These are phyloP conservation scores for Chaetodon trifasciatus DNA, from an alignment of 2,797 vertebrate genomes.

Conservation along the genomic window DNA sequence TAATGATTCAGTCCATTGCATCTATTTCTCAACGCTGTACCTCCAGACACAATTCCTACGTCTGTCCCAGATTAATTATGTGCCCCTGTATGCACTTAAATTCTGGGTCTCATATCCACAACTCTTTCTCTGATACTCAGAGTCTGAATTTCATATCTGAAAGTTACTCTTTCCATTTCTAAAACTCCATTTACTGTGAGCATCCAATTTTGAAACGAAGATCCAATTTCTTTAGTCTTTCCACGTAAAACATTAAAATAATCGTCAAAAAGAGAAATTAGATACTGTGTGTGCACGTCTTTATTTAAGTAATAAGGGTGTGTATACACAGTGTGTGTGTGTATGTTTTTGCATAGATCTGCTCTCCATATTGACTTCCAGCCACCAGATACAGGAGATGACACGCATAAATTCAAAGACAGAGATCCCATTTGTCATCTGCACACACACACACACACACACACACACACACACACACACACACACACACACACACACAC, in stretches of 20 bases:
- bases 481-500: background rate
- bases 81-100: background rate
- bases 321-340: background rate
- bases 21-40: background rate
- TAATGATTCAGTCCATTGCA: background rate
- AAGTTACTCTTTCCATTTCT: background rate
- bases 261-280: background rate
- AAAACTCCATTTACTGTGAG: background rate
- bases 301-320: background rate
- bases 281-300: background rate
- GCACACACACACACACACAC: slow-evolving; percentile 23
- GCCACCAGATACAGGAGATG: slow-evolving; percentile 10
- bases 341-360: background rate
- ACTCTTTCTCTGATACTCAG: background rate
- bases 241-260: background rate
- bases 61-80: background rate
- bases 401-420: slow-evolving; percentile 8
- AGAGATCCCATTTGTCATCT: slow-evolving; percentile 30
- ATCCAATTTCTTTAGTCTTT: background rate
- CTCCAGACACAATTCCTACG: background rate
- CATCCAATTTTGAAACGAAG: background rate
- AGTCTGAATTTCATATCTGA: background rate
- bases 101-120: background rate
- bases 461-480: slow-evolving; percentile 22
- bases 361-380: background rate